These are phyloP conservation scores for Petaurus breviceps DNA, from an alignment of 2,113 vertebrate genomes.

Conservation along the genomic window DNA sequence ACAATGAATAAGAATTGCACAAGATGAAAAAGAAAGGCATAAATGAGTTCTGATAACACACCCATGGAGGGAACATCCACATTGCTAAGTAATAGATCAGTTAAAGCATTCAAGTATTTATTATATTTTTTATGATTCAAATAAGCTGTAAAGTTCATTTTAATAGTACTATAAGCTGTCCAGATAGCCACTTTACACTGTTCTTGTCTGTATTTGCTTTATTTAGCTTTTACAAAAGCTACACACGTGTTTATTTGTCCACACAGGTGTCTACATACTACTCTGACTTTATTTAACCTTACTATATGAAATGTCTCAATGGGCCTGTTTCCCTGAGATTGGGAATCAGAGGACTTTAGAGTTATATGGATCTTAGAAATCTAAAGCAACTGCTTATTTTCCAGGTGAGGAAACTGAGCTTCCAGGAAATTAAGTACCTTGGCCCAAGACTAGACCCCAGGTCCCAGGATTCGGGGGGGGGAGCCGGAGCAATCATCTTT, in stretches of 20 bases:
- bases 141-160: background rate
- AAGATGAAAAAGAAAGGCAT: background rate
- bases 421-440: background rate
- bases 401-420: background rate
- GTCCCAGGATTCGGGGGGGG: background rate
- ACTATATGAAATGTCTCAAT: background rate
- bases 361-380: background rate
- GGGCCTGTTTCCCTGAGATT: background rate
- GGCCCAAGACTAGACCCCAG: background rate
- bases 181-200: conserved; percentile 56
- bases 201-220: background rate
- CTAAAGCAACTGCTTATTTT: background rate
- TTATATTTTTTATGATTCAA: background rate
- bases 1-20: background rate
- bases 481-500: background rate
- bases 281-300: background rate
- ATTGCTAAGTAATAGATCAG: background rate
- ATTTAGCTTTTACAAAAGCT: background rate
- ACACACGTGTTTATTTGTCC: background rate
- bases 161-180: conserved; percentile 49
- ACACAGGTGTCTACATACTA: background rate
- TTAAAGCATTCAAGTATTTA: background rate
- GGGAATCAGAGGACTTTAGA: background rate
- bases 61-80: background rate
- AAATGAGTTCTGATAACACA: background rate